Base-by-base conservation (phyloP, 2,797 vertebrate species). In the Hydrocynus forskahlii region DNA sequence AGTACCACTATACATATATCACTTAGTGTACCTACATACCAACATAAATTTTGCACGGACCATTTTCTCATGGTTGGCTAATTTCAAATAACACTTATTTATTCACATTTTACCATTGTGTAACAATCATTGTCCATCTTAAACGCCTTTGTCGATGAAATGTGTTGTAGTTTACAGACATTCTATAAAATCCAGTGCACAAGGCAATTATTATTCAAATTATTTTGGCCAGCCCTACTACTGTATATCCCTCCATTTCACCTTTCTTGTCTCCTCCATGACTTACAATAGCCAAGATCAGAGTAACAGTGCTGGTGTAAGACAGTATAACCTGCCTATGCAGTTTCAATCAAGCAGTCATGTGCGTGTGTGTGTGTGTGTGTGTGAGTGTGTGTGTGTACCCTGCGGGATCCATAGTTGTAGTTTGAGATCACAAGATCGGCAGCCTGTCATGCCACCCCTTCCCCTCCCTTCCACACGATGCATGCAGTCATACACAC, bases 381-480 rank as follows among this genome's bases (percentile, higher is more conserved):
- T 35, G 35, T 35, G 35, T 35, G 35, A 2, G 35, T 35, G 35
- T 35, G 35, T 35, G 71, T 29, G 35, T 66, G 1, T 60, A 38
- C 68, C 43, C 79, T 45, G 52, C 67, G 9, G 64, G 60, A 40
- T 10, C 21, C 50, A n/a, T 71, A 54, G 70, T 66, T 59, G 35
- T 55, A 57, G 45, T n/a, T 76, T 52, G 17, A 70, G 50, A 83
- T 81, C 71, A 54, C 70, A 67, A 64, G 64, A 54, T 69, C 76
- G 48, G 19, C n/a, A 64, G 48, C 35, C 2, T 55, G 21, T 38
- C 68, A 35, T 35, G 35, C 35, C 35, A 35, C 35, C 35, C 35
- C 35, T 4, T 5, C 21, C 62, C 38, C 35, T 0, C 60, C 17
- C 35, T 5, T 35, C 35, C 35, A 35, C 35, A 2, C 35, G 35